Evolutionary conservation across 2,113 vertebrate genomes (phyloP).

Genomic region (Ciconia maguari): DNA sequence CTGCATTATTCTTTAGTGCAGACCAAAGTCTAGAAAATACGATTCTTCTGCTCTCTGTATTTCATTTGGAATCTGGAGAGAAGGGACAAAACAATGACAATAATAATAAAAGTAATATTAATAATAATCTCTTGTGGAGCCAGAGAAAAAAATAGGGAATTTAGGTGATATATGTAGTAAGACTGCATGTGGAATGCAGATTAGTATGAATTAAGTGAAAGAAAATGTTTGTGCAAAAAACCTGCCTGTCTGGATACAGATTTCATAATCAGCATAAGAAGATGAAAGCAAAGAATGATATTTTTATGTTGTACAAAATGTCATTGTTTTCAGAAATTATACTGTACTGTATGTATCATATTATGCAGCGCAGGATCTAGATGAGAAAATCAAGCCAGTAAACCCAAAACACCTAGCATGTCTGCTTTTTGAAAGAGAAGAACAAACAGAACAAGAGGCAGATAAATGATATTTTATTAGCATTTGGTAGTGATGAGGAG

Average conservation of each 20-base stretch:
- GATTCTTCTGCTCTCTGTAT: not conserved
- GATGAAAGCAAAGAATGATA: not conserved
- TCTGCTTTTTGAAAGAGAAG: not conserved
- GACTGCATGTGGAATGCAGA: constrained; percentile 34
- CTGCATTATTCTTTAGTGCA: not conserved
- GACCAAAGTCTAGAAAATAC: not conserved
- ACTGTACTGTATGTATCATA: not conserved
- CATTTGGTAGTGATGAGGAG: not conserved
- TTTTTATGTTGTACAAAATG: not conserved
- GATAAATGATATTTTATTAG: not conserved
- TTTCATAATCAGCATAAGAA: constrained; percentile 10
- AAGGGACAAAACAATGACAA: constrained; percentile 1
- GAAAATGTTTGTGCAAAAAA: constrained; percentile 23
- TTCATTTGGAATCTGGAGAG: not conserved
- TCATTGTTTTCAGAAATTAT: not conserved
- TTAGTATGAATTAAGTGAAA: constrained; percentile 48
- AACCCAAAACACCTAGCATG: not conserved
- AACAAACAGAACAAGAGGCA: not conserved
- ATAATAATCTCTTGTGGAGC: not conserved
- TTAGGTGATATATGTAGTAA: constrained; percentile 9
- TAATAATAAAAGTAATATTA: constrained; percentile 26
- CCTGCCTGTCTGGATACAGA: constrained; percentile 38
- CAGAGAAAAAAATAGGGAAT: not conserved
- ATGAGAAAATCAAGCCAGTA: not conserved
- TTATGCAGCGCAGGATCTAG: not conserved